phyloP scores from a whole-genome alignment of 2,113 vertebrate species.

The Nothobranchius furzeri region DNA sequence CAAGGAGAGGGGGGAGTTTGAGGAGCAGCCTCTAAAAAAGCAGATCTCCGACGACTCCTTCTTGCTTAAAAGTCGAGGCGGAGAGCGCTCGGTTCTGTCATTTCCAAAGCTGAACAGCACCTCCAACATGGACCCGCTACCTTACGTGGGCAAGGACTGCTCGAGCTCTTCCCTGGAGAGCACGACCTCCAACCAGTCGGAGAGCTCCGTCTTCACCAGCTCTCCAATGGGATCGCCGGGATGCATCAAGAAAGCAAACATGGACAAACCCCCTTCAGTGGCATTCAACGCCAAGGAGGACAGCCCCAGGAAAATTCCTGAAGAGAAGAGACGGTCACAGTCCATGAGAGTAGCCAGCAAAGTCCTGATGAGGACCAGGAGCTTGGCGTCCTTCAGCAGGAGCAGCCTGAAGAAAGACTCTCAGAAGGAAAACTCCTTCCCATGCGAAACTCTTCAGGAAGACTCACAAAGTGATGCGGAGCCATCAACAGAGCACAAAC shows the following conservation, averaged over 20 bases:
- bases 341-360: conserved; percentile 79
- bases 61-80: conserved; percentile 38
- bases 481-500: conserved; percentile 30
- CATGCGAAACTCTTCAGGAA: conserved; percentile 82
- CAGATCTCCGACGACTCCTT: conserved; percentile 80
- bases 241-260: conserved; percentile 73
- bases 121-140: conserved; percentile 42
- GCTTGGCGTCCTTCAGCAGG: conserved; percentile 67
- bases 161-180: conserved; percentile 84
- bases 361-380: conserved; percentile 76
- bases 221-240: conserved; percentile 85
- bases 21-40: conserved; percentile 74
- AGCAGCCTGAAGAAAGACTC: conserved; percentile 74
- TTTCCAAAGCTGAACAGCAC: conserved; percentile 59
- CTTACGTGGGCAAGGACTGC: conserved; percentile 57
- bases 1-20: conserved; percentile 48
- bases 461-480: conserved; percentile 64
- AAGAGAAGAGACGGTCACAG: conserved; percentile 82
- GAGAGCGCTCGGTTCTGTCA: conserved; percentile 32
- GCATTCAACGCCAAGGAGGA: conserved; percentile 64
- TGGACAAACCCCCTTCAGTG: conserved; percentile 71
- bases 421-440: conserved; percentile 81
- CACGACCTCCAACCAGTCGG: conserved; percentile 78
- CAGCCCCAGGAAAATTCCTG: conserved; percentile 48
- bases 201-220: conserved; percentile 84